Evolutionary conservation across 2,797 vertebrate species (phyloP), one percentile per base, ranked within the genome.

Genomic region (Masticophis lateralis): DNA sequence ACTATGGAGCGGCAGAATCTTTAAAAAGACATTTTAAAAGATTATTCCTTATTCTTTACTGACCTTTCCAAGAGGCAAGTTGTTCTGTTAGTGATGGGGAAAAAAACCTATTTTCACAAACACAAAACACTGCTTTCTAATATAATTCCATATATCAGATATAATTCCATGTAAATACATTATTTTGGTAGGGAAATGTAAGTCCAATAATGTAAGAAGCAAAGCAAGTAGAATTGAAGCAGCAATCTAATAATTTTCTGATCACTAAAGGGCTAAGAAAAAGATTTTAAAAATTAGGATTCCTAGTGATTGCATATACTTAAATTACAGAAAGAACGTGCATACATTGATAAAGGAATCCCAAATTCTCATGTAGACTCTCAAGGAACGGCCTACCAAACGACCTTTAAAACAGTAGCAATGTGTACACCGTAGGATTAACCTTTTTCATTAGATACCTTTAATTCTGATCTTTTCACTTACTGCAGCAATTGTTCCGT

Each of bases 381-480:
- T 55, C 43, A 60, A 51, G 20, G 74, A 47, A 60, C 92, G 94
- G 95, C 95, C 91, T 56, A 88, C 86, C 59, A 47, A 74, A 95
- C 93, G 92, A 95, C 94, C 95, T 86, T 74, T 93, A 47, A 89
- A 94, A 57, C 92, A 92, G 93, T 92, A 61, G 91, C 27, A 95
- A 90, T 11, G 57, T 89, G 88, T 94, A 88, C 56, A 79, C 93
- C 96, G 92, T 92, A 88, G 11, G 0, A 59, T 92, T 91, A 16
- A 89, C 91, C 89, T 95, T 91, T 94, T 86, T 28, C 96, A 96
- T 93, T 94, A 93, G n/a, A 92, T 87, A 94, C 60, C 59, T 92
- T 74, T 86, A 86, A 86, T 37, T 5, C 94, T 94, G 91, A 90
- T 94, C 94, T 95, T 96, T 95, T 95, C 96, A 96, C 94, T 43